These are phyloP conservation scores for Liopterus haemorrhoidalis DNA, from an alignment of 2,888 invertebrate genomes.

Conservation along the genomic window DNA sequence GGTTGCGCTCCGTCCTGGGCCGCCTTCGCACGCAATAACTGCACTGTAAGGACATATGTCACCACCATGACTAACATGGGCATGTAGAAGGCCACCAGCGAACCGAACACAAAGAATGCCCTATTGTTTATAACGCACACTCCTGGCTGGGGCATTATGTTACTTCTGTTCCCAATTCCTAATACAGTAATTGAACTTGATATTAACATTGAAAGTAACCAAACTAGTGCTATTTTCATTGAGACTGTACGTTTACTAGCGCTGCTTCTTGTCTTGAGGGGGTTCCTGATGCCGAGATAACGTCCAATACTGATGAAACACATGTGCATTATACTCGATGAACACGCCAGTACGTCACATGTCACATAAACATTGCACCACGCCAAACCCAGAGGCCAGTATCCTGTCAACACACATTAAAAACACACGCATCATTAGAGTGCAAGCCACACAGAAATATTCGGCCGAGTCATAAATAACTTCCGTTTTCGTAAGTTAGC, in stretches of 20 bases:
- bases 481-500: too few relatives aligned
- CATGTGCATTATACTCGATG: slow-evolving; percentile 93
- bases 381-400: slow-evolving; percentile 85
- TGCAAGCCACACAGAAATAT: too few relatives aligned
- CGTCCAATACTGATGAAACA: slow-evolving; percentile 87
- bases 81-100: slow-evolving; percentile 88
- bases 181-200: slow-evolving; percentile 79
- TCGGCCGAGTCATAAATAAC: too few relatives aligned
- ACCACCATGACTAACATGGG: slow-evolving; percentile 94
- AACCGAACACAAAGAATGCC: slow-evolving; percentile 85
- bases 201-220: slow-evolving; percentile 85
- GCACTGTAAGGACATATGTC: slow-evolving; percentile 84
- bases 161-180: slow-evolving; percentile 67
- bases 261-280: slow-evolving; percentile 77
- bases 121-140: slow-evolving; percentile 79
- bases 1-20: slow-evolving; percentile 63
- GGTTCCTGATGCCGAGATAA: slow-evolving; percentile 83
- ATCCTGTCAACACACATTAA: too few relatives aligned
- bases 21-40: slow-evolving; percentile 74
- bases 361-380: slow-evolving; percentile 95
- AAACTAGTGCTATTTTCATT: slow-evolving; percentile 85
- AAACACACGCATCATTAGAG: too few relatives aligned
- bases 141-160: slow-evolving; percentile 74
- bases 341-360: slow-evolving; percentile 93
- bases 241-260: slow-evolving; percentile 76